Evolutionary conservation across 2,113 vertebrate species (phyloP).

Genomic region (Aleadryas rufinucha): DNA sequence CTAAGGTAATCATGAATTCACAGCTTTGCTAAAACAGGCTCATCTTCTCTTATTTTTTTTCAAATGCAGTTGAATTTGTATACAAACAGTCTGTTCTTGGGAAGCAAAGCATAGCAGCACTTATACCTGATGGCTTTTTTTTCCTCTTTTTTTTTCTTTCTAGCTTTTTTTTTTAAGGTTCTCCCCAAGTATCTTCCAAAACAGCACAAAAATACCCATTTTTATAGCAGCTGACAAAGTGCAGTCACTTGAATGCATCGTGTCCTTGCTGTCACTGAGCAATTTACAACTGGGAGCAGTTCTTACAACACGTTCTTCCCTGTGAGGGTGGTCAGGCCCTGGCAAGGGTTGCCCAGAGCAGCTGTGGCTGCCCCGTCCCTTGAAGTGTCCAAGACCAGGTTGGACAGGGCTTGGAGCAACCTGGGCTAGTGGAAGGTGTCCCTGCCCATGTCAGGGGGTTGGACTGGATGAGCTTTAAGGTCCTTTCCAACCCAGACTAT

Average conservation of each 20-base stretch:
- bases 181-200: not conserved
- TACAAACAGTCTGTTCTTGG: not conserved
- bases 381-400: not conserved
- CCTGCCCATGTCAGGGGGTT: not conserved
- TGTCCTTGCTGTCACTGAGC: not conserved
- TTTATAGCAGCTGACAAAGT: not conserved
- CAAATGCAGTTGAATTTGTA: not conserved
- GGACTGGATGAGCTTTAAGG: not conserved
- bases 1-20: not conserved
- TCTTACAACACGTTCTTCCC: fast-evolving
- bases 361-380: not conserved
- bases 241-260: not conserved
- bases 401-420: not conserved
- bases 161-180: not conserved
- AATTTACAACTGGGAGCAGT: not conserved
- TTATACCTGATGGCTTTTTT: not conserved
- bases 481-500: not conserved
- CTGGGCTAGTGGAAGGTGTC: not conserved
- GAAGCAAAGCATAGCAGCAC: not conserved
- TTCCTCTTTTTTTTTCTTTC: fast-evolving
- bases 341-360: not conserved
- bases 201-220: not conserved
- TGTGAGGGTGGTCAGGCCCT: not conserved
- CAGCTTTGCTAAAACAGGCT: not conserved
- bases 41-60: not conserved